Conservation (phyloP, 2,888 invertebrate genomes). For the Synergus laeviventris region DNA sequence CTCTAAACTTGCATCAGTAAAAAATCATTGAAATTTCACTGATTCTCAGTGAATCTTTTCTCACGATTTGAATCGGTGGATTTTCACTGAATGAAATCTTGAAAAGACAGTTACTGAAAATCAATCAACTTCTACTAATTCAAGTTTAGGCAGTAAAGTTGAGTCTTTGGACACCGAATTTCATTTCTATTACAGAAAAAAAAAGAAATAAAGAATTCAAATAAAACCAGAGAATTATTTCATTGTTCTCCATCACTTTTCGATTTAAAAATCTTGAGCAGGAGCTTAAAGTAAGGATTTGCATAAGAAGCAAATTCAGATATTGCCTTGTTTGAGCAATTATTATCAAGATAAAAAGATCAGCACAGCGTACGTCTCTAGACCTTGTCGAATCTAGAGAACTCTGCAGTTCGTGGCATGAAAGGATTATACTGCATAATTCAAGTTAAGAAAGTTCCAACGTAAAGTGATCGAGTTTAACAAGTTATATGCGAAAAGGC, state of each 20-base stretch:
- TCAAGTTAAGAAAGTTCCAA: conserved; percentile 37
- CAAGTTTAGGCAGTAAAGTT: too few relatives aligned
- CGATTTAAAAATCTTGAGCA: not conserved
- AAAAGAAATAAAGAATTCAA: not conserved
- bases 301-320: not conserved
- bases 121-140: too few relatives aligned
- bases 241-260: conserved; percentile 11
- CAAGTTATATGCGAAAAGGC: conserved; percentile 32
- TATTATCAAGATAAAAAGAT: conserved; percentile 29
- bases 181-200: not conserved
- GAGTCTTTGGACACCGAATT: not conserved
- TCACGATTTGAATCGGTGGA: too few relatives aligned
- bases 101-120: too few relatives aligned
- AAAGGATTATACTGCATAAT: conserved; percentile 43
- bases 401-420: conserved; percentile 29
- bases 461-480: conserved; percentile 40
- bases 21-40: too few relatives aligned
- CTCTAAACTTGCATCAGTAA: too few relatives aligned
- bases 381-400: conserved; percentile 28
- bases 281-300: not conserved
- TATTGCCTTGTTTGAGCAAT: conserved; percentile 2
- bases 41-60: too few relatives aligned
- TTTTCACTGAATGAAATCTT: too few relatives aligned
- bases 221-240: not conserved
- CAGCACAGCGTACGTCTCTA: not conserved